Percentiles rank a stretch among this genome's conserved stretches.
phyloP scores from a whole-genome alignment of 2,797 vertebrate species.

The Paramormyrops hopkinsi region DNA sequence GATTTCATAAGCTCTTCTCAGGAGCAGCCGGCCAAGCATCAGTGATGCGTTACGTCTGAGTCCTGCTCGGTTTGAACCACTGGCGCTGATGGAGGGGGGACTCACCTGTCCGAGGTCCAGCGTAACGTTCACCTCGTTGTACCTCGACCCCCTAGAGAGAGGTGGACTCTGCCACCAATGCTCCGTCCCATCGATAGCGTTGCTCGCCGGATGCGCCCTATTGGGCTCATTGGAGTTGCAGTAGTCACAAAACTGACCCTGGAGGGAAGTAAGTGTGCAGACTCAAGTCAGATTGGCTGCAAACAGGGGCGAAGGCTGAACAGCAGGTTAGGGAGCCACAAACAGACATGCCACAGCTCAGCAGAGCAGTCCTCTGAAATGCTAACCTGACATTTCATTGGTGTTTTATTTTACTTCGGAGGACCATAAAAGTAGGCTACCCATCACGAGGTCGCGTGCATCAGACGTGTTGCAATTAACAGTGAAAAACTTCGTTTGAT shows the following conservation, averaged over 20 bases:
- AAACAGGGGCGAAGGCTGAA: not conserved
- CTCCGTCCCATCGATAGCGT: conserved; percentile 84
- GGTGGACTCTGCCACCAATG: conserved; percentile 95
- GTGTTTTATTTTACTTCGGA: not conserved
- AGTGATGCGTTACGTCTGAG: conserved; percentile 16
- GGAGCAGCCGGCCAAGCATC: conserved; percentile 34
- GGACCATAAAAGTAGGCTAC: not conserved
- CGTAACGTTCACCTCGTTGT: conserved; percentile 84
- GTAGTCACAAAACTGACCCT: conserved; percentile 89
- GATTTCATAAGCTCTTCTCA: conserved; percentile 38
- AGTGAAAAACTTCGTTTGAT: not conserved
- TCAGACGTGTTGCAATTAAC: not conserved
- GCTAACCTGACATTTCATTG: not conserved
- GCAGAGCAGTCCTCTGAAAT: not conserved
- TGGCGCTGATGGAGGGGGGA: not conserved
- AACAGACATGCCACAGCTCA: not conserved
- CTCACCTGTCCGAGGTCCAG: conserved; percentile 90
- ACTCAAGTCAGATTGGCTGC: not conserved
- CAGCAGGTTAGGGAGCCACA: not conserved
- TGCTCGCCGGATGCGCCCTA: conserved; percentile 73
- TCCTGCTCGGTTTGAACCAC: not conserved
- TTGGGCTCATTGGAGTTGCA: conserved; percentile 73
- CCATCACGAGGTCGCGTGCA: not conserved
- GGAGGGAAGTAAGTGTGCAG: conserved; percentile 17
- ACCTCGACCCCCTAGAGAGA: conserved; percentile 71